Percentiles rank a stretch among this genome's conserved stretches.
Conservation (phyloP, 2,888 invertebrate genomes). For the Xestia sexstrigata region DNA sequence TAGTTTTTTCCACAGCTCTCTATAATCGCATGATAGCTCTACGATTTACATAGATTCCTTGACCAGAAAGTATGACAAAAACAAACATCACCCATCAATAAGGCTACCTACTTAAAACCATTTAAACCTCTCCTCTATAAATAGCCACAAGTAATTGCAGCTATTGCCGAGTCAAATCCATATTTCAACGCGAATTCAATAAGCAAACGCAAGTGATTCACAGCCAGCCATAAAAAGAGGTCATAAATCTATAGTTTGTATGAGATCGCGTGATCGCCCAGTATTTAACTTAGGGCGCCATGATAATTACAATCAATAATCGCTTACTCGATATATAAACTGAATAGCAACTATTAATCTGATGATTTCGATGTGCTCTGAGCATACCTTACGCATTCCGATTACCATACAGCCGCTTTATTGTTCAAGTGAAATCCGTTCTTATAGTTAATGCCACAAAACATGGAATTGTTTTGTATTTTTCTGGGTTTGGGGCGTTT, state of each 20-base stretch:
- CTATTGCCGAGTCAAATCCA: conserved; percentile 56
- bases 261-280: conserved; percentile 80
- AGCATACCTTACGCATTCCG: conserved; percentile 48
- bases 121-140: conserved; percentile 43
- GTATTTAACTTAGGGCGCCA: conserved; percentile 83
- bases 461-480: conserved; percentile 37
- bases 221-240: conserved; percentile 67
- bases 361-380: conserved; percentile 69
- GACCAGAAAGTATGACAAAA: conserved; percentile 15
- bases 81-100: conserved; percentile 20
- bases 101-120: conserved; percentile 34
- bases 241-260: conserved; percentile 75
- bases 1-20: not conserved
- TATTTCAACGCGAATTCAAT: conserved; percentile 66
- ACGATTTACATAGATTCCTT: conserved; percentile 30
- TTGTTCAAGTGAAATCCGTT: conserved; percentile 36
- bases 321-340: conserved; percentile 77
- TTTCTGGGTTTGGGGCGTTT: conserved; percentile 57
- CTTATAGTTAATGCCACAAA: conserved; percentile 47
- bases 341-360: conserved; percentile 81
- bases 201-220: conserved; percentile 58
- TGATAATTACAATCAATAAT: conserved; percentile 89
- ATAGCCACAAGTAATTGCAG: conserved; percentile 56
- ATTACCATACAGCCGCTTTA: conserved; percentile 30
- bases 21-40: conserved; percentile 7